Conservation (phyloP, 2,888 invertebrate genomes). For the Ferrisia virgata region DNA sequence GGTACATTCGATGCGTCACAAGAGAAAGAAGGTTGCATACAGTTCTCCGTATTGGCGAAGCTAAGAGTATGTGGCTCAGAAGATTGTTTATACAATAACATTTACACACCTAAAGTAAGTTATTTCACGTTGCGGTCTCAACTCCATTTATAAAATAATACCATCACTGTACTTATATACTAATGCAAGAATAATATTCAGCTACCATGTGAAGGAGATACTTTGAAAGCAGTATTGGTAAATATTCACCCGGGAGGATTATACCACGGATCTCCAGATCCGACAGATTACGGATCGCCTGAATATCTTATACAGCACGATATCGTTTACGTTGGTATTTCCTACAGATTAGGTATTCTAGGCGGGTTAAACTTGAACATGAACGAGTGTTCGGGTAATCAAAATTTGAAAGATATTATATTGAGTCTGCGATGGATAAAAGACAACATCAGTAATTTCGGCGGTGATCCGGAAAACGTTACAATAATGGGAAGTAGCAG, state of each 20-base stretch:
- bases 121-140: too few relatives aligned
- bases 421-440: not conserved
- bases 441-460: too few relatives aligned
- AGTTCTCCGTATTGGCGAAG: not conserved
- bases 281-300: not conserved
- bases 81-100: slow-evolving; percentile 92
- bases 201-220: not conserved
- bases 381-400: not conserved
- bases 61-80: slow-evolving; percentile 62
- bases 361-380: too few relatives aligned
- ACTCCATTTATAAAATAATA: too few relatives aligned
- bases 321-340: not conserved
- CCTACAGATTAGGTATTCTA: not conserved
- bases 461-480: not conserved
- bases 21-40: not conserved
- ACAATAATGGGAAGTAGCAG: not conserved
- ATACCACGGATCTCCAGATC: not conserved
- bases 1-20: not conserved
- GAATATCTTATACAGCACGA: not conserved
- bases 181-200: too few relatives aligned
- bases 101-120: slow-evolving; percentile 73
- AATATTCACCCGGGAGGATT: not conserved
- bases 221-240: not conserved
- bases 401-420: not conserved
- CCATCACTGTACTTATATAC: too few relatives aligned